phyloP scores from a whole-genome alignment of 2,113 vertebrate genomes.

The Sialia sialis region DNA sequence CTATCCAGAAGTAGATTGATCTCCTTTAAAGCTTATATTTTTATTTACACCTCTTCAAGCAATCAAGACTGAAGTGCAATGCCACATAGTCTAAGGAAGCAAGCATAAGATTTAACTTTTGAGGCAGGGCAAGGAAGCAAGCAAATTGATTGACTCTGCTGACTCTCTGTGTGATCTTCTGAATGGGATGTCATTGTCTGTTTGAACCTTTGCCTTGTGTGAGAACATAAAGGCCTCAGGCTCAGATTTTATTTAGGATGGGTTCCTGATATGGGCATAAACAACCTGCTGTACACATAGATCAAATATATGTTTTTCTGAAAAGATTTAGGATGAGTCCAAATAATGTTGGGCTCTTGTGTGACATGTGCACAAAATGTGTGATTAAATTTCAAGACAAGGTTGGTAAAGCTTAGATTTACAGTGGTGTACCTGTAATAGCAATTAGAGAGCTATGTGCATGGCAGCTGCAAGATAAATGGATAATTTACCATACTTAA shows the following conservation, averaged over 20 bases:
- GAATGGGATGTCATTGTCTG: not conserved
- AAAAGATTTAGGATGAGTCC: not conserved
- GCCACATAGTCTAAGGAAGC: accelerated
- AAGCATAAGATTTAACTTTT: not conserved
- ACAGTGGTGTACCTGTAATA: not conserved
- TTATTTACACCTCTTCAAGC: not conserved
- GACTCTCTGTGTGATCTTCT: not conserved
- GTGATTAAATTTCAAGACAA: not conserved
- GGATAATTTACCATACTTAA: not conserved
- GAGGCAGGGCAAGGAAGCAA: not conserved
- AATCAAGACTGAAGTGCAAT: not conserved
- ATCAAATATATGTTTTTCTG: not conserved
- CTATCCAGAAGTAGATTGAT: not conserved
- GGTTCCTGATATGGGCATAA: not conserved
- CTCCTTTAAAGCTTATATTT: not conserved
- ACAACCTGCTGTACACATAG: not conserved
- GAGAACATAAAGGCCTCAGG: not conserved
- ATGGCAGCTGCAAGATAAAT: not conserved
- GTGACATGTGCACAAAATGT: not conserved
- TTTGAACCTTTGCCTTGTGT: not conserved
- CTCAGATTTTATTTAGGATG: not conserved
- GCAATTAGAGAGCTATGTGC: not conserved
- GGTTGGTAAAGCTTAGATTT: not conserved
- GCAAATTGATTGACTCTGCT: not conserved
- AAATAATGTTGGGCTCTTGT: not conserved